Conservation (phyloP, 2,888 invertebrate species). For the Dastarcus helophoroides region DNA sequence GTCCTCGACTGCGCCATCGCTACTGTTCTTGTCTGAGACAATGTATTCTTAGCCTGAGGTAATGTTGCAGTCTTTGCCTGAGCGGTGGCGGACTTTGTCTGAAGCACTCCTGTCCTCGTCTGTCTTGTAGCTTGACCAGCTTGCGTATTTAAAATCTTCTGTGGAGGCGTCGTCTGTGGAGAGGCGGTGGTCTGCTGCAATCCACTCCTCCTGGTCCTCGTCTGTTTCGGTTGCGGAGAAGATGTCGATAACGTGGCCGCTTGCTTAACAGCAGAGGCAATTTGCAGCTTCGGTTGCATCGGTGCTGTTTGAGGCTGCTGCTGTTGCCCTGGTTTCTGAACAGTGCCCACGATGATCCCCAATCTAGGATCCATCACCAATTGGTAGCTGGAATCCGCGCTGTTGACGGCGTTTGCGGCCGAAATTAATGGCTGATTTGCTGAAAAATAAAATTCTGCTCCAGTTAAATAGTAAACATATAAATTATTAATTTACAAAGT, state of each 20-base stretch:
- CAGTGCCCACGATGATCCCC: conserved; percentile 37
- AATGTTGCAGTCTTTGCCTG: neutral
- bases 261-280: conserved; percentile 10
- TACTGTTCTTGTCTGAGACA: neutral
- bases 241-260: conserved; percentile 7
- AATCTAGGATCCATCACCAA: conserved; percentile 43
- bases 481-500: no score
- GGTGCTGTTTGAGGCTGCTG: conserved; percentile 11
- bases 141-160: no score
- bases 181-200: conserved; percentile 11
- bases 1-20: no score
- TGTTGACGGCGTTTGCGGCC: conserved; percentile 13
- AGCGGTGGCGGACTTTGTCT: conserved; percentile 10
- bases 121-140: conserved; percentile 19
- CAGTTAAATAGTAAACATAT: no score
- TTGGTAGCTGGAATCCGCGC: conserved; percentile 28
- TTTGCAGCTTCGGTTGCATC: conserved; percentile 8
- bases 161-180: conserved; percentile 9
- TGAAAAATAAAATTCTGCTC: conserved; percentile 13
- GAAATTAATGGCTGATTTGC: conserved; percentile 15
- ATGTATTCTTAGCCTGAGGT: conserved; percentile 1
- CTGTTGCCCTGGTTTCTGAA: conserved; percentile 14
- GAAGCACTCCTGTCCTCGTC: conserved; percentile 7
- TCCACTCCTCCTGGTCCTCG: conserved; percentile 8
- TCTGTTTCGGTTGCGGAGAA: conserved; percentile 6